Conservation (phyloP, 64 coral and sea anemone species). For the Astreopora myriophthalma region DNA sequence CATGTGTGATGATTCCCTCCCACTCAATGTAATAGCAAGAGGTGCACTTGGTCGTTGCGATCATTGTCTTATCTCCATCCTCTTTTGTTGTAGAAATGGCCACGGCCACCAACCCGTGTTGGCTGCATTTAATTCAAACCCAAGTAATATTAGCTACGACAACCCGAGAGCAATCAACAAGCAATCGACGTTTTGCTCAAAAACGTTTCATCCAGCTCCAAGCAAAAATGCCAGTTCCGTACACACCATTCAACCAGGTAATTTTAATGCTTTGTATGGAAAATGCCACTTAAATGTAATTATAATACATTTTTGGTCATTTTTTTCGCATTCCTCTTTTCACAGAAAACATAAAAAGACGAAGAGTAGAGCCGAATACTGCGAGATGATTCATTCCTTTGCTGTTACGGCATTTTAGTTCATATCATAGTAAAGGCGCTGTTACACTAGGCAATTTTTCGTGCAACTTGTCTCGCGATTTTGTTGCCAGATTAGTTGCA, state of each 20-base stretch:
- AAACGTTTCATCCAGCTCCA: conserved; percentile 8
- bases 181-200: not conserved
- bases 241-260: not conserved
- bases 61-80: not conserved
- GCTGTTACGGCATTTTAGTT: no score
- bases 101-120: not conserved
- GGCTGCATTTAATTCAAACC: not conserved
- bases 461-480: no score
- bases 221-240: not conserved
- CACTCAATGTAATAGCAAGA: no score
- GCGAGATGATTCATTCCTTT: conserved; percentile 6
- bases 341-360: conserved; percentile 31
- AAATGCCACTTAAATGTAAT: not conserved
- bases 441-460: no score
- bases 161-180: conserved; percentile 14
- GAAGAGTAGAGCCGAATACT: conserved; percentile 21
- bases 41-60: no score
- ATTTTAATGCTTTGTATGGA: no score
- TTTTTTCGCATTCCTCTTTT: not conserved
- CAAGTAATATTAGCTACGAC: not conserved
- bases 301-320: not conserved
- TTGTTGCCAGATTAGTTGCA: no score
- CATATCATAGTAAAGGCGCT: no score
- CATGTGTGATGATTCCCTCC: no score
- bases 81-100: not conserved